These are phyloP conservation scores for Stichopus chloronotus DNA, from an alignment of 35 echinoderm and acorn worm species.

Conservation along the genomic window DNA sequence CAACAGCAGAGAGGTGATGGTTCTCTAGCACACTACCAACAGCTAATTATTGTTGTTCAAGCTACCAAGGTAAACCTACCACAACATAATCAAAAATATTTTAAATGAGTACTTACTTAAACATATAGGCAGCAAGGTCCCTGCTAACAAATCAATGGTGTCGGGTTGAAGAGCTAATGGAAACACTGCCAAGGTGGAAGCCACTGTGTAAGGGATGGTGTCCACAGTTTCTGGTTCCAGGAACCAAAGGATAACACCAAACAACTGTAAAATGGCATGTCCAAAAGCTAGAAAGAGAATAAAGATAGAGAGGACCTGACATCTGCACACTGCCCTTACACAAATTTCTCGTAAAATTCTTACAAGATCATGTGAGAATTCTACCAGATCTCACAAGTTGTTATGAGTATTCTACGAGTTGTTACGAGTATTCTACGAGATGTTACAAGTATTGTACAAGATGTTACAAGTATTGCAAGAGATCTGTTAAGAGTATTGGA, in stretches of 20 bases:
- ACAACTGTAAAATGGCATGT: slow-evolving; percentile 88
- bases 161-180: slow-evolving; percentile 78
- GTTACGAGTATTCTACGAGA: too few species aligned
- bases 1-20: too few species aligned
- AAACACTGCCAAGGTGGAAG: slow-evolving; percentile 88
- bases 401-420: too few species aligned
- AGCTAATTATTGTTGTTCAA: too few species aligned
- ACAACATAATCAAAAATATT: too few species aligned
- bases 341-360: too few species aligned
- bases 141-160: slow-evolving; percentile 87
- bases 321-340: neutral
- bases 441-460: too few species aligned
- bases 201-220: slow-evolving; percentile 95
- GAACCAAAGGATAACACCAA: slow-evolving; percentile 93
- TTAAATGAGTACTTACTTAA: slow-evolving; percentile 70
- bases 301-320: neutral
- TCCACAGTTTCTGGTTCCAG: slow-evolving; percentile 92
- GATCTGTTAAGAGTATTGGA: too few species aligned
- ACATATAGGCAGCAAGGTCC: slow-evolving; percentile 85
- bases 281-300: slow-evolving; percentile 78
- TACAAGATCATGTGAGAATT: neutral
- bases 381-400: neutral
- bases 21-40: too few species aligned
- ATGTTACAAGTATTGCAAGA: too few species aligned
- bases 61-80: too few species aligned